These are phyloP conservation scores for Tetraneura akinire DNA, from an alignment of 1,140 invertebrate species.

Conservation along the genomic window DNA sequence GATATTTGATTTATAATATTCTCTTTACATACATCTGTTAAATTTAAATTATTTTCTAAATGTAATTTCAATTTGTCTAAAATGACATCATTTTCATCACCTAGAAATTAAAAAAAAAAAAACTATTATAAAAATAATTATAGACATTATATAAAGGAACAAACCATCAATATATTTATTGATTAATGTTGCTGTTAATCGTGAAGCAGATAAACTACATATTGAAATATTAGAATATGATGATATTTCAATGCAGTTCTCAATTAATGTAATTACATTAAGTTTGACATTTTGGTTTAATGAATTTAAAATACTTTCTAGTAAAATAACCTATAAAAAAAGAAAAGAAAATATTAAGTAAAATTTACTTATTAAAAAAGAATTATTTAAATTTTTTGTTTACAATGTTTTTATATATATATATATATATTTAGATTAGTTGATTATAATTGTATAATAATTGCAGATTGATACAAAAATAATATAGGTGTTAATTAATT, in stretches of 20 bases:
- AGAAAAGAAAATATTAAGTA: background rate
- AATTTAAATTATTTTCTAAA: constrained; percentile 30
- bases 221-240: constrained; percentile 25
- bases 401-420: too few species aligned
- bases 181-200: constrained; percentile 42
- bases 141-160: background rate
- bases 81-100: background rate
- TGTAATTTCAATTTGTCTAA: constrained; percentile 23
- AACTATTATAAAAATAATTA: too few species aligned
- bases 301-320: constrained; percentile 44
- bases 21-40: background rate
- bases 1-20: constrained; percentile 38
- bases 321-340: constrained; percentile 25
- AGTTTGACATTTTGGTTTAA: constrained; percentile 16
- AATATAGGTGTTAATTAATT: too few species aligned
- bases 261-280: constrained; percentile 20
- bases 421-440: too few species aligned
- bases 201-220: constrained; percentile 18
- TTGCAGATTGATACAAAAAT: too few species aligned
- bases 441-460: too few species aligned
- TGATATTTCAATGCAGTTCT: constrained; percentile 29
- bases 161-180: constrained; percentile 50
- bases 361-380: too few species aligned
- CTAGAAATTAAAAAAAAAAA: background rate
- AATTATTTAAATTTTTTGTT: too few species aligned